Percentiles rank a stretch among this genome's conserved stretches.
Conservation (phyloP, 1,140 invertebrate genomes). For the Sycophaga agraensis region DNA sequence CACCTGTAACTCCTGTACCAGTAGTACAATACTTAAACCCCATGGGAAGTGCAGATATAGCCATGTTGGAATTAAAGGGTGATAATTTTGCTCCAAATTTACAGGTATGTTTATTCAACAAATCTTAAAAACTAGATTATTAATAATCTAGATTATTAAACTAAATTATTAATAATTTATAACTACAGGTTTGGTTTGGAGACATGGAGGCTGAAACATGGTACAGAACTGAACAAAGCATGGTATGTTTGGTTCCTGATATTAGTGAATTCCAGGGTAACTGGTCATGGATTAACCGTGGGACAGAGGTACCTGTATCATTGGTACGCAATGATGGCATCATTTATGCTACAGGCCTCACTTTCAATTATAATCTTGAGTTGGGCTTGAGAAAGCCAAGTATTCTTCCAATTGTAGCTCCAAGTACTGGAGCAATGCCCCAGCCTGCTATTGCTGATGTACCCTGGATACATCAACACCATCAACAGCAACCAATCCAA, state of each 20-base stretch:
- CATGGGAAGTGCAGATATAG: slow-evolving; percentile 94
- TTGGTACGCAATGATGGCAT: slow-evolving; percentile 96
- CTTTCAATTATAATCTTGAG: slow-evolving; percentile 96
- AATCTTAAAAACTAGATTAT: neutral
- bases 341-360: slow-evolving; percentile 95
- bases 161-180: neutral
- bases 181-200: slow-evolving; percentile 85
- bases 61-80: slow-evolving; percentile 94
- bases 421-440: neutral
- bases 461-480: slow-evolving; percentile 60
- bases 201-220: slow-evolving; percentile 98
- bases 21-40: slow-evolving; percentile 90
- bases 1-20: slow-evolving; percentile 94
- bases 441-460: slow-evolving; percentile 57
- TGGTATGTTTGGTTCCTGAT: slow-evolving; percentile 95
- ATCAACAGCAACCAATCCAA: slow-evolving; percentile 47
- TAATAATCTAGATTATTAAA: neutral
- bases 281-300: slow-evolving; percentile 90
- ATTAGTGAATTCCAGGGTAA: slow-evolving; percentile 92
- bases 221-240: slow-evolving; percentile 91
- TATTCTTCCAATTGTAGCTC: neutral
- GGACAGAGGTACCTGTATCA: slow-evolving; percentile 91
- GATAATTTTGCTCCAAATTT: slow-evolving; percentile 95
- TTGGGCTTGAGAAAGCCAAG: slow-evolving; percentile 73
- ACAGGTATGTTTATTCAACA: slow-evolving; percentile 62